Evolutionary conservation across 2,797 vertebrate species (phyloP).

Genomic region (Poecilia velifera): DNA sequence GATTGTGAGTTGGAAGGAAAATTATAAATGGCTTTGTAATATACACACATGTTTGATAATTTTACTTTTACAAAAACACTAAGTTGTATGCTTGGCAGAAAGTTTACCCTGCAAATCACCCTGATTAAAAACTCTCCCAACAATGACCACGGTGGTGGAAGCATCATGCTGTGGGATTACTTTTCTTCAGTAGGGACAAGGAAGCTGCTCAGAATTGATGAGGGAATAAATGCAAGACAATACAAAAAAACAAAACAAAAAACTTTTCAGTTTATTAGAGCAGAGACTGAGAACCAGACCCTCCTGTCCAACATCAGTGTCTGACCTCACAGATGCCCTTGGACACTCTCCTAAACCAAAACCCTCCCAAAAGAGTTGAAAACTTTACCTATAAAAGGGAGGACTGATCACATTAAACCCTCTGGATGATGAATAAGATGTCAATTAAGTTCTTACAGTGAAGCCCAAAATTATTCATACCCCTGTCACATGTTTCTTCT

Average conservation of each 20-base stretch:
- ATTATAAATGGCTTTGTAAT: neutral
- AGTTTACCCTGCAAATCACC: neutral
- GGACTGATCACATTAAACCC: neutral
- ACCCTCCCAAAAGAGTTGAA: neutral
- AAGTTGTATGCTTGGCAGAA: neutral
- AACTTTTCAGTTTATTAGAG: neutral
- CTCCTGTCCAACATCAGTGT: neutral
- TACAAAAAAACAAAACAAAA: neutral
- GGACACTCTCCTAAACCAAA: neutral
- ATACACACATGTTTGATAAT: neutral
- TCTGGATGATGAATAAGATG: neutral
- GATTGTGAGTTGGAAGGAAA: neutral
- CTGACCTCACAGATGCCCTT: neutral
- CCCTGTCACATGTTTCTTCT: neutral
- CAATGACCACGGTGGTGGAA: neutral
- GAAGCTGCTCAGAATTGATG: neutral
- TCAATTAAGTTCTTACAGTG: neutral
- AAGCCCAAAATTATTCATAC: neutral
- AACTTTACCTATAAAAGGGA: neutral
- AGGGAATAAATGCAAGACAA: neutral
- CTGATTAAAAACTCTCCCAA: neutral
- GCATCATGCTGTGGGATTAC: neutral
- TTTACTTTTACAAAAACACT: neutral
- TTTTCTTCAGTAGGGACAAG: neutral
- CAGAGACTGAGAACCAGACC: neutral